Base-by-base conservation (phyloP, 1,140 invertebrate species). In the Trichoplusia ni region DNA sequence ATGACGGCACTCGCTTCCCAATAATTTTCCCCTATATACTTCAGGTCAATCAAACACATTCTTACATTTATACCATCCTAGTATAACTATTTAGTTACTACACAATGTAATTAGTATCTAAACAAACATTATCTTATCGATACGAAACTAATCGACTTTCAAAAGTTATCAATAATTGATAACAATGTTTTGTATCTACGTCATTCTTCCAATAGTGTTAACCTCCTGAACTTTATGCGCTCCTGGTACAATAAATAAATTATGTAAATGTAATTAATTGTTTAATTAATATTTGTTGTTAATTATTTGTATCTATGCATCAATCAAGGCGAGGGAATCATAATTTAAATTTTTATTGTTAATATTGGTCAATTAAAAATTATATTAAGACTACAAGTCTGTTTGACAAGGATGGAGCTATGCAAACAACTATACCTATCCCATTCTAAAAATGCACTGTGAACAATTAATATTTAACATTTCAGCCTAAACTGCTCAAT, bases 201-300 rank as follows among this genome's bases (percentile, higher is more conserved):
- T 18, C 2, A 47, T 47, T 29, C 23, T 33, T 29, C 18, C 16
- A 25, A 47, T 16, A 1, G 23, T n/a, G n/a, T n/a, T n/a, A 27
- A 27, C 14, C 25, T 47, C 18, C 21, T 47, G 0, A 5, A 16
- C 0, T 16, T 31, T 31, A 16, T 47, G 44, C 25, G 13, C 2
- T 31, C 44, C 44, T 47, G 7, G 44, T 47, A 47, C 25, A n/a
- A 1, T 27, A 29, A 29, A 47, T 16, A 47, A 16, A 47, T 47
- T 47, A 47, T 47, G 44, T 47, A 16, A 47, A 47, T 47, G 25
- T 47, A 29, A 47, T 29, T 29, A 47, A 25, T 47, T 29, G 13
- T 29, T 47, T 47, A 47, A 47, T 47, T 47, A 47, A 18, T 13
- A 21, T 42, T 23, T 21, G 18, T 9, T 19, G n/a, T 40, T 19